Conservation (phyloP, 2,888 invertebrate species). For the Campopleginae sp. region DNA sequence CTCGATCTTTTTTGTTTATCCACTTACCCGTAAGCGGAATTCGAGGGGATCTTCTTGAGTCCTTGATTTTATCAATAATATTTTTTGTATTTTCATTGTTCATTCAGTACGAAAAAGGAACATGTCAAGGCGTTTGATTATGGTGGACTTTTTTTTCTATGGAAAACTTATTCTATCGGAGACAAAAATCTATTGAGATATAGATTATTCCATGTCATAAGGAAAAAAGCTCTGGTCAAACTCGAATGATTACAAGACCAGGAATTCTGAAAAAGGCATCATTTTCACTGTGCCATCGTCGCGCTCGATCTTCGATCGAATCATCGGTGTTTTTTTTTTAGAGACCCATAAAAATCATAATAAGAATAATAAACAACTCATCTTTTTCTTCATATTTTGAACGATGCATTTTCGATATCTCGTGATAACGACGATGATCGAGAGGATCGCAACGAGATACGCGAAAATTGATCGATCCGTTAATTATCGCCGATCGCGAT, state of each 20-base stretch:
- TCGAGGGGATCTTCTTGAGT: too few relatives aligned
- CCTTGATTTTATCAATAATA: too few relatives aligned
- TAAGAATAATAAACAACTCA: neutral
- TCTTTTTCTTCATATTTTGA: slow-evolving; percentile 8
- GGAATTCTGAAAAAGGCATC: neutral
- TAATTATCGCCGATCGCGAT: slow-evolving; percentile 64
- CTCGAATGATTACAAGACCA: neutral
- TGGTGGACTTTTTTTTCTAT: too few relatives aligned
- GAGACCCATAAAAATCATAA: neutral
- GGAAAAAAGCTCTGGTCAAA: neutral
- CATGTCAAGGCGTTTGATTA: too few relatives aligned
- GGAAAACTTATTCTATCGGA: slow-evolving; percentile 36
- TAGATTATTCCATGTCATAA: neutral
- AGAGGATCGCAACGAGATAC: slow-evolving; percentile 54
- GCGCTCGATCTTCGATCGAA: neutral
- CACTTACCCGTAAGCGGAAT: too few relatives aligned
- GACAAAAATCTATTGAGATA: too few relatives aligned
- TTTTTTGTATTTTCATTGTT: too few relatives aligned
- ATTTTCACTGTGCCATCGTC: neutral
- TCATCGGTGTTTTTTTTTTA: neutral
- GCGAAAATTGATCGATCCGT: slow-evolving; percentile 66
- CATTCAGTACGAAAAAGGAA: too few relatives aligned
- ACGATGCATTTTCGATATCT: slow-evolving; percentile 23
- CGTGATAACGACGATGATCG: slow-evolving; percentile 54
- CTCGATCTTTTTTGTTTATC: too few relatives aligned